Evolutionary conservation across 2,797 vertebrate genomes (phyloP).

Genomic region (Arremon aurantiirostris): DNA sequence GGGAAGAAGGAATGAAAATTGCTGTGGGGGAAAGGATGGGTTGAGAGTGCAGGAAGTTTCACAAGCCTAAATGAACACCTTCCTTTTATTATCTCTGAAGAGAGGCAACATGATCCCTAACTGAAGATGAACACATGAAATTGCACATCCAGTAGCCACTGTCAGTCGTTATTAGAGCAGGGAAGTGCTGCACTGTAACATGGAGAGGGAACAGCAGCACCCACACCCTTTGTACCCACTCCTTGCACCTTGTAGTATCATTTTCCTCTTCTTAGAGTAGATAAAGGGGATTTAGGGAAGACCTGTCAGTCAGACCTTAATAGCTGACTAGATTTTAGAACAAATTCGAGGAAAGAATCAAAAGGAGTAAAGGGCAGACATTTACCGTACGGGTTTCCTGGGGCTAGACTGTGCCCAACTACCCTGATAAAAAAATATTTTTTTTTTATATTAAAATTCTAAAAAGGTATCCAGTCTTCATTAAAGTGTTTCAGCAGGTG

Average conservation of each 20-base stretch:
- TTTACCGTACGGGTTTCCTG: not conserved
- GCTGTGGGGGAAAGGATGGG: not conserved
- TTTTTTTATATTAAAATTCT: not conserved
- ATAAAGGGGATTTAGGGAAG: not conserved
- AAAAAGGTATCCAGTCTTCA: not conserved
- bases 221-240: not conserved
- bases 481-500: not conserved
- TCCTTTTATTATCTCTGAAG: not conserved
- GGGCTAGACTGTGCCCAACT: not conserved
- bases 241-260: not conserved
- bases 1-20: not conserved
- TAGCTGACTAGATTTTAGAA: not conserved
- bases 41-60: not conserved
- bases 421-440: not conserved
- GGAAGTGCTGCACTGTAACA: not conserved
- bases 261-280: not conserved
- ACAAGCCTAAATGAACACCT: not conserved
- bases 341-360: conserved; percentile 18
- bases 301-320: not conserved
- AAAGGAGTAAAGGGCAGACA: not conserved
- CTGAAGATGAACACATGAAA: not conserved
- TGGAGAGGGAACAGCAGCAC: not conserved
- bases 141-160: not conserved
- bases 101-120: not conserved
- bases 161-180: not conserved